A percentile compares a stretch with the other conserved stretches of the same genome.
phyloP scores from a whole-genome alignment of 2,113 vertebrate species.

The Zosterops lateralis region DNA sequence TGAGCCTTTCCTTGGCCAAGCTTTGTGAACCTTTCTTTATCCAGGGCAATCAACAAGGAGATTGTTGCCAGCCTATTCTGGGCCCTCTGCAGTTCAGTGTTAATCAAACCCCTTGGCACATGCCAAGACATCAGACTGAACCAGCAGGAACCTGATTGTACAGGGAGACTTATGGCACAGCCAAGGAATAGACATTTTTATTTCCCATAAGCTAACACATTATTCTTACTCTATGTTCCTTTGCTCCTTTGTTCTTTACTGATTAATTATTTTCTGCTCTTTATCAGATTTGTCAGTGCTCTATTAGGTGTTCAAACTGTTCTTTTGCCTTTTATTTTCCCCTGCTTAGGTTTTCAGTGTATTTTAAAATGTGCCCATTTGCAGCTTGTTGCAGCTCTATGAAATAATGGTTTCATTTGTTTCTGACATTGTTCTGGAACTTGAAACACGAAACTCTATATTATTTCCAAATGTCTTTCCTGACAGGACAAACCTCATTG shows the following conservation, averaged over 20 bases:
- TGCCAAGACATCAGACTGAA: background rate
- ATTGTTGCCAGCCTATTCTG: background rate
- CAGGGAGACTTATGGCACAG: background rate
- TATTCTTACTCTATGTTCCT: background rate
- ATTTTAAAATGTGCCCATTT: slow-evolving; percentile 15
- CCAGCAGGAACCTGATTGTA: background rate
- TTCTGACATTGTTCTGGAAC: background rate
- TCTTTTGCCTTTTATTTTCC: background rate
- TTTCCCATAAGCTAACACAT: background rate
- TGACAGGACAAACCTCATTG: background rate
- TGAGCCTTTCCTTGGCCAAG: background rate
- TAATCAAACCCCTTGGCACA: background rate
- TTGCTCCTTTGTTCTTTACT: background rate
- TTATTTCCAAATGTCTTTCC: slow-evolving; percentile 4
- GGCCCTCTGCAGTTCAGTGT: background rate
- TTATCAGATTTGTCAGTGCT: background rate
- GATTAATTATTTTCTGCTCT: background rate
- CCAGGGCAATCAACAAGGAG: background rate
- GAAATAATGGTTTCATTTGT: slow-evolving; percentile 29
- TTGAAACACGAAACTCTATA: background rate
- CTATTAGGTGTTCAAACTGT: background rate
- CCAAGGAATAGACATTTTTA: background rate
- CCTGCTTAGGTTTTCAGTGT: background rate
- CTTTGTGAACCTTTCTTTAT: background rate
- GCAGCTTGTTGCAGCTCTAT: background rate